Base-by-base conservation (phyloP, 2,888 invertebrate species). In the Megamerina dolium region DNA sequence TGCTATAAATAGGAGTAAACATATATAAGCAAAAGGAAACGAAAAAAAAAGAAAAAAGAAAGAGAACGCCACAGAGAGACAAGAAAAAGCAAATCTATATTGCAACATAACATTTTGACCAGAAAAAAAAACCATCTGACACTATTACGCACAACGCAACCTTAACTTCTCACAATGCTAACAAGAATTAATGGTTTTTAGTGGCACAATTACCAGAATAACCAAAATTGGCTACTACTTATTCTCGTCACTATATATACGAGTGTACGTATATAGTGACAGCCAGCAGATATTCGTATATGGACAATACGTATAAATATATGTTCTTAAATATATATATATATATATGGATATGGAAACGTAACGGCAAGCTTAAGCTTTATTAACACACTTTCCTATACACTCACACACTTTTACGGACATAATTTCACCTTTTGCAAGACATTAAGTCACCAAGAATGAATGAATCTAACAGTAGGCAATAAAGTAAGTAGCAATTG, bases 141-240 rank as follows among this genome's bases (percentile, higher is more conserved):
- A 23, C 6, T n/a, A n/a, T n/a, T n/a, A n/a, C n/a, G n/a, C n/a
- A n/a, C n/a, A n/a, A 9, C 26, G 5, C 20, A 20, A 17, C 18
- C 33, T 8, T 27, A 26, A 42, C 45, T 35, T 41, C 41, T 42
- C 46, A 39, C 48, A 55, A 56, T 52, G 57, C 58, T 64, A 64
- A 64, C 64, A 56, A 64, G 64, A 64, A 64, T 64, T 64, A 64
- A 64, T 64, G 64, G 63, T 55, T 61, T 63, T 60, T 56, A 59
- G 57, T 63, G 65, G 59, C 63, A 64, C 63, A 64, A 63, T 64
- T 64, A 64, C 60, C 57, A 46, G n/a, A 42, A 49, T 41, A 54
- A 45, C 51, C 40, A 49, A 49, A 43, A 49, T 48, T 45, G 43
- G 43, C 45, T 46, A 41, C 39, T 37, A 34, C 27, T 23, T 23